These are phyloP conservation scores for Colostygia pectinataria DNA, from an alignment of 2,888 invertebrate species.

Conservation along the genomic window DNA sequence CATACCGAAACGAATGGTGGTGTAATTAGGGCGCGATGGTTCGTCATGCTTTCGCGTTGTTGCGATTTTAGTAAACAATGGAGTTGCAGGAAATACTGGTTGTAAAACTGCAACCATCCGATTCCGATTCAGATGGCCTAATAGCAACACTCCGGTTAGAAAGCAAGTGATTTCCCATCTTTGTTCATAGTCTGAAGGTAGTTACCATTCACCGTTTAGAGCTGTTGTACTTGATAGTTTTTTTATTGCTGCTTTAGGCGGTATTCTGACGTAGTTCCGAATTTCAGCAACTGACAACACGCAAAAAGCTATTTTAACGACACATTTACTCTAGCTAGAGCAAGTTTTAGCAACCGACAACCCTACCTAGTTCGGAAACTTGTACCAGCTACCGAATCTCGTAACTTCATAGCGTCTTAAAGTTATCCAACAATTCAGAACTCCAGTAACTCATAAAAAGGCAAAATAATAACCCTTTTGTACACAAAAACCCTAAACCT, in stretches of 20 bases:
- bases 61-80: constrained; percentile 32
- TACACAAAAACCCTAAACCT: constrained; percentile 14
- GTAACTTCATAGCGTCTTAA: too few species aligned
- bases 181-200: not conserved
- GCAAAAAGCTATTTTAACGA: too few species aligned
- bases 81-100: constrained; percentile 14
- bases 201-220: too few species aligned
- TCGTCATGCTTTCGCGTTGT: constrained; percentile 36
- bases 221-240: not conserved
- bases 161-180: constrained; percentile 10
- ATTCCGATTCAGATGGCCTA: constrained; percentile 1
- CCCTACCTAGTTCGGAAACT: too few species aligned
- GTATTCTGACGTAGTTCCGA: not conserved
- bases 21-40: constrained; percentile 43
- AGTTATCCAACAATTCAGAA: too few species aligned
- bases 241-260: not conserved
- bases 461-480: constrained; percentile 2
- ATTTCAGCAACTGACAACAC: too few species aligned
- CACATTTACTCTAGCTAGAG: too few species aligned
- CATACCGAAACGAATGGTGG: constrained; percentile 51
- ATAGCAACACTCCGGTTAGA: constrained; percentile 1
- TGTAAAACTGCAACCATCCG: constrained; percentile 8
- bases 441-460: not conserved
- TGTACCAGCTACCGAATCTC: too few species aligned
- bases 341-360: too few species aligned